Evolutionary conservation across 2,113 vertebrate genomes (phyloP).

Genomic region (Cacatua alba): DNA sequence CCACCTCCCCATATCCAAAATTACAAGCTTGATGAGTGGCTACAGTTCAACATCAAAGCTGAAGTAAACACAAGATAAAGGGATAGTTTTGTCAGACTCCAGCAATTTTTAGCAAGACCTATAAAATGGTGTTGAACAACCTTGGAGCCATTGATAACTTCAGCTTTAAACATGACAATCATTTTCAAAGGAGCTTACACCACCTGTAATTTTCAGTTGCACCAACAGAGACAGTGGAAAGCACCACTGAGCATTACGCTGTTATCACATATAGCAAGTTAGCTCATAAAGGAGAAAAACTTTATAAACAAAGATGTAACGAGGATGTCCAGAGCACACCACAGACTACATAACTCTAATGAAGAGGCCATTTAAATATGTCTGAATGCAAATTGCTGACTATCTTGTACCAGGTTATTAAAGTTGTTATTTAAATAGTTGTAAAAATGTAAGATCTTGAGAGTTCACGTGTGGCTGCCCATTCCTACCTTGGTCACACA

Average conservation of each 20-base stretch:
- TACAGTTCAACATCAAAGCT: background rate
- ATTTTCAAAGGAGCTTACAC: background rate
- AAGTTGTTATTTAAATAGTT: background rate
- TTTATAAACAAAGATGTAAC: background rate
- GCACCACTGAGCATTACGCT: background rate
- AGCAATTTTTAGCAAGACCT: background rate
- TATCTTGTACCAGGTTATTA: background rate
- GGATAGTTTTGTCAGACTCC: background rate
- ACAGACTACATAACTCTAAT: background rate
- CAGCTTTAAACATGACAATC: background rate
- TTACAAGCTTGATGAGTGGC: background rate
- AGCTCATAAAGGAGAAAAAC: background rate
- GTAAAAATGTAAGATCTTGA: background rate
- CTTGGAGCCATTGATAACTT: background rate
- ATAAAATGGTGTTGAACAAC: background rate
- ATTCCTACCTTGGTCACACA: background rate
- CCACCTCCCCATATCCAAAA: background rate
- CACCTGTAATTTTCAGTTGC: background rate
- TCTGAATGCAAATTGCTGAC: background rate
- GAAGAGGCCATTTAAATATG: background rate
- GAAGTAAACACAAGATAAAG: background rate
- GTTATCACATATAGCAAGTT: background rate
- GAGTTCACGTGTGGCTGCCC: background rate
- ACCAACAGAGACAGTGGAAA: background rate
- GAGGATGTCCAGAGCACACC: background rate